Evolutionary conservation across 1,140 invertebrate genomes (phyloP).

Genomic region (Watersipora subatra): DNA sequence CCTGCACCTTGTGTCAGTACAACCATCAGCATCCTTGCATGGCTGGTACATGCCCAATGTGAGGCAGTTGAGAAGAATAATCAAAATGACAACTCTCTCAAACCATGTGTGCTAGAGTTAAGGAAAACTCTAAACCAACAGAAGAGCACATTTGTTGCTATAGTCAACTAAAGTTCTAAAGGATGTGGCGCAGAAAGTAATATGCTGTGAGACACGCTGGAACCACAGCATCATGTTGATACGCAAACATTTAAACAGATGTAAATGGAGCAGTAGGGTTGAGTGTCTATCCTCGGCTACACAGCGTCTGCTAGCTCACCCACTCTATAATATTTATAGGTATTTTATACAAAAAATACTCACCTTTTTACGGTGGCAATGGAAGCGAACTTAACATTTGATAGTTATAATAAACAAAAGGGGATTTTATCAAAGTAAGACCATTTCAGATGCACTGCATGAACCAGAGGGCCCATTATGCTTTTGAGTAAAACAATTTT

Average conservation of each 20-base stretch:
- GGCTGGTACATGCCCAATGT: constrained; percentile 99
- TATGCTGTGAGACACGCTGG: neutral
- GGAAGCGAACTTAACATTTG: too few relatives aligned
- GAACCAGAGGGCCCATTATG: too few relatives aligned
- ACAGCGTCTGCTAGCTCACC: neutral
- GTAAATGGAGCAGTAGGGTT: neutral
- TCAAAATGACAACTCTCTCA: constrained; percentile 92
- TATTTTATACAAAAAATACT: too few relatives aligned
- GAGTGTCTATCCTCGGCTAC: neutral
- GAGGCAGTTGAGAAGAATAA: constrained; percentile 94
- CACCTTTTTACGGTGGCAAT: too few relatives aligned
- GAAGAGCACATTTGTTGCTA: neutral
- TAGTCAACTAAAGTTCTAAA: neutral
- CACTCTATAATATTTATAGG: too few relatives aligned
- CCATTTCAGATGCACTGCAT: too few relatives aligned
- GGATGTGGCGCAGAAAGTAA: neutral
- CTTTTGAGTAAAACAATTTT: too few relatives aligned
- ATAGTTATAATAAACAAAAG: too few relatives aligned
- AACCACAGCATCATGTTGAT: neutral
- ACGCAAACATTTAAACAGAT: neutral
- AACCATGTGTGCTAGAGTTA: constrained; percentile 70
- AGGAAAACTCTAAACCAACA: constrained; percentile 17
- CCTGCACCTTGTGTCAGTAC: constrained; percentile 76
- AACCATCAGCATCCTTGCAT: constrained; percentile 62
- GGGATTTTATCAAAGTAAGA: too few relatives aligned